A percentile compares a stretch with the other conserved stretches of the same genome.
Conservation (phyloP, 2,888 invertebrate genomes). For the Nysson spinosus region DNA sequence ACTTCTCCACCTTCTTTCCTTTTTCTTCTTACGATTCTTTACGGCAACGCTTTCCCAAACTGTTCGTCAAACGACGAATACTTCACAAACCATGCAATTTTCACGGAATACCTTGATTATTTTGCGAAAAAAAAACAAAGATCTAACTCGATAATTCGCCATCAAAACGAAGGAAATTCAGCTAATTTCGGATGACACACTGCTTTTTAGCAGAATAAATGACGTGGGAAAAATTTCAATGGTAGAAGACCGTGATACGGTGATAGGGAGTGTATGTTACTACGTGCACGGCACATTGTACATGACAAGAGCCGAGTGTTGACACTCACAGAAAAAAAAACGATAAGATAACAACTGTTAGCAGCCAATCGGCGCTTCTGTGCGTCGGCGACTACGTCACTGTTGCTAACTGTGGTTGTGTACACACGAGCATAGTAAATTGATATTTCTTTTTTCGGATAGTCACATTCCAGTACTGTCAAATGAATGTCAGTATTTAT, state of each 20-base stretch:
- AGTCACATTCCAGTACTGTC: slow-evolving; percentile 1
- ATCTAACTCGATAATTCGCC: no score
- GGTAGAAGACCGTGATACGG: slow-evolving; percentile 13
- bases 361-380: slow-evolving; percentile 60
- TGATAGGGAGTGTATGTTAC: slow-evolving; percentile 10
- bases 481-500: neutral
- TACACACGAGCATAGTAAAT: slow-evolving; percentile 25
- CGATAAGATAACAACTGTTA: slow-evolving; percentile 65
- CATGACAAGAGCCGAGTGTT: slow-evolving; percentile 53
- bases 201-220: neutral
- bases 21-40: no score
- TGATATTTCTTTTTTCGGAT: slow-evolving; percentile 25
- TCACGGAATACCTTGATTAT: no score
- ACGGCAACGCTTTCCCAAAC: no score
- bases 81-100: no score
- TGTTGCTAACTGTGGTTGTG: slow-evolving; percentile 53
- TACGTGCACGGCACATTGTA: slow-evolving; percentile 28
- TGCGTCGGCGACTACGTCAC: slow-evolving; percentile 47
- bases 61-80: no score
- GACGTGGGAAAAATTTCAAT: slow-evolving; percentile 3
- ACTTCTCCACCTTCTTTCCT: no score
- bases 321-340: slow-evolving; percentile 57
- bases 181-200: no score
- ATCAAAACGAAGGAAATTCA: neutral
- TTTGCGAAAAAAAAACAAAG: no score